Base-by-base conservation (phyloP, 2,113 vertebrate genomes). In the Macrotis lagotis region DNA sequence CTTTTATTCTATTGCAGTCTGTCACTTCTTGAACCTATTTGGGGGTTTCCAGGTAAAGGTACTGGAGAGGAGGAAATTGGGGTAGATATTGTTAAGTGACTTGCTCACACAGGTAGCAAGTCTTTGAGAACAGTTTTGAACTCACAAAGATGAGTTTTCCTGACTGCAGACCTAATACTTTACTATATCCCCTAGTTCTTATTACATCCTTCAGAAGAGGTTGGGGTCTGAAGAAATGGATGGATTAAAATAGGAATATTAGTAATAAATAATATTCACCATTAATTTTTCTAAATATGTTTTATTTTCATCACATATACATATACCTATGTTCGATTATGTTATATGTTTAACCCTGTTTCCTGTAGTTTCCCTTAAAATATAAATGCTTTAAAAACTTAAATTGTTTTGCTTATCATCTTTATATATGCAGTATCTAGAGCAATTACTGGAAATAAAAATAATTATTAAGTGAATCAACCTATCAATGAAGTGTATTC, bases 291-390 rank as follows among this genome's bases (percentile, higher is more conserved):
- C 11, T 37, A 28, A 66, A 66, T 37, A 16, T 37, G 5, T 66
- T 59, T 37, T 53, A 53, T 53, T 25, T 53, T 53, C 1, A 51
- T 51, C 10, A 66, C 11, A 37, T 12, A 37, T 37, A 37, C 3
- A 11, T 5, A 66, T 1, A 37, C 12, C 37, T 37, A 52, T 52
- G 12, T 51, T 51, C 1, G 10, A 14, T n/a, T 37, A 14, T 37
- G 31, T 31, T 66, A 37, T 26, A 26, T 44, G 24, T 91, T 91
- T 94, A 48, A 91, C 96, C 96, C 96, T 92, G 37, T 66, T 24
- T 24, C 8, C 1, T 44, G 1, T 83, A 44, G 7, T 83, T 83
- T 24, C 66, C 26, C 1, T n/a, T 83, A 83, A 22, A 55, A 28
- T 44, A 83, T 44, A 83, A 83, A 2, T 19, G n/a, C 14, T 26